A percentile compares a stretch with the other conserved stretches of the same genome.
phyloP scores from a whole-genome alignment of 2,888 invertebrate species.

The Troilus luridus region DNA sequence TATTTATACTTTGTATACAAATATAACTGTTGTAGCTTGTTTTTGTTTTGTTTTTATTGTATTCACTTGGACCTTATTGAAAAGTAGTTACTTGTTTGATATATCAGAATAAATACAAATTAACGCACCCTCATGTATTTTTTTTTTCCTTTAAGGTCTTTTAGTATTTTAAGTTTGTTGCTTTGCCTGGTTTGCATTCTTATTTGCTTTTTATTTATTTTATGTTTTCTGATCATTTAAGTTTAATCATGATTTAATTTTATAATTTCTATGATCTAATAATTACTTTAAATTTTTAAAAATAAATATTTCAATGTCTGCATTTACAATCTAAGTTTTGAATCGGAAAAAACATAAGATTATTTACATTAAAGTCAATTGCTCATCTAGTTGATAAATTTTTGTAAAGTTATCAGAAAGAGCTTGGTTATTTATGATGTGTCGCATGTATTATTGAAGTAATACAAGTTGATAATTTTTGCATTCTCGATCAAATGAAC shows the following conservation, averaged over 20 bases:
- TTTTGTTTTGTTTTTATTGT: slow-evolving; percentile 49
- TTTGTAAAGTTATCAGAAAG: not conserved
- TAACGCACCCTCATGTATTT: slow-evolving; percentile 63
- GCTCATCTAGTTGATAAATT: not conserved
- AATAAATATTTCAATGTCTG: not conserved
- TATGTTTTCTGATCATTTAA: slow-evolving; percentile 23
- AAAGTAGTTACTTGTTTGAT: slow-evolving; percentile 53
- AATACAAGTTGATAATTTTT: not conserved
- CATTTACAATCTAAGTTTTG: not conserved
- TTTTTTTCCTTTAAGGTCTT: slow-evolving; percentile 49
- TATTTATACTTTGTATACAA: slow-evolving; percentile 12
- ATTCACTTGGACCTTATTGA: slow-evolving; percentile 24
- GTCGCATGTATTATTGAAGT: slow-evolving; percentile 1
- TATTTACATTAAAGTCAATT: not conserved
- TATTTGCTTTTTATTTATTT: slow-evolving; percentile 26
- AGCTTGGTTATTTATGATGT: not conserved
- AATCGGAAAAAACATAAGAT: not conserved
- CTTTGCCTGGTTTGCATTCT: slow-evolving; percentile 21
- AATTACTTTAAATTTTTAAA: not conserved
- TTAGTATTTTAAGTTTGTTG: slow-evolving; percentile 27
- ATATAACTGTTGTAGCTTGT: slow-evolving; percentile 43
- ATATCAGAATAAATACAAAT: slow-evolving; percentile 60
- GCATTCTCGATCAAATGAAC: not conserved
- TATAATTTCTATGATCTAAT: not conserved
- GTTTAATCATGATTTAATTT: not conserved